A percentile compares a stretch with the other conserved stretches of the same genome.
phyloP scores from a whole-genome alignment of 2,888 invertebrate species.

The Strigamia maritima region DNA sequence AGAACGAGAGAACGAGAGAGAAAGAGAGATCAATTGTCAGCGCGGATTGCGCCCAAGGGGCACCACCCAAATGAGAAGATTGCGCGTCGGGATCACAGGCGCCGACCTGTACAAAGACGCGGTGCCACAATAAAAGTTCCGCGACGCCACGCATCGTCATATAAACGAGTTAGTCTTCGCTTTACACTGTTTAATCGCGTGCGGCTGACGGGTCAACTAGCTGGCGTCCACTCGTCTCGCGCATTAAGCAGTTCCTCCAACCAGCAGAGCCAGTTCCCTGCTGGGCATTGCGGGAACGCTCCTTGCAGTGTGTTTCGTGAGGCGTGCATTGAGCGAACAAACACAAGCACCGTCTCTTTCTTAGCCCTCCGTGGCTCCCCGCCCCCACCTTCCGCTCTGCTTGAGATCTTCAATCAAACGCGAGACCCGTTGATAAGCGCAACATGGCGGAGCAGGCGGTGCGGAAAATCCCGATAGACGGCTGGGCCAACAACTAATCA shows the following conservation, averaged over 20 bases:
- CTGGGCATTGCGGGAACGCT: not conserved
- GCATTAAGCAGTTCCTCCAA: not conserved
- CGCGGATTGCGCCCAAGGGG: not conserved
- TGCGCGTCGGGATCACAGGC: conserved; percentile 13
- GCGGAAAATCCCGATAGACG: not conserved
- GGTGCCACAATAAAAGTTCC: not conserved
- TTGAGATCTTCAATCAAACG: not conserved
- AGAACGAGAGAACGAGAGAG: no score
- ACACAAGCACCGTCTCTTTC: not conserved
- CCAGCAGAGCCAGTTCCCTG: not conserved
- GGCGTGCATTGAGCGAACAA: not conserved
- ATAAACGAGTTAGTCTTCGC: not conserved
- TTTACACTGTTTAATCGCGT: not conserved
- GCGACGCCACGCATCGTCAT: not conserved
- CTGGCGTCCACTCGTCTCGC: not conserved
- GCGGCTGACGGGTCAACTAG: not conserved
- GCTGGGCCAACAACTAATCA: not conserved
- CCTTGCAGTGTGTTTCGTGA: not conserved
- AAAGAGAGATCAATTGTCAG: not conserved
- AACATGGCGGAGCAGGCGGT: not conserved
- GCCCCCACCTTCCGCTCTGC: not conserved
- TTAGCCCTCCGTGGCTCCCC: not conserved
- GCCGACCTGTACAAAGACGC: not conserved
- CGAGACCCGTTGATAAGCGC: not conserved
- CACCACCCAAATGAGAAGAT: conserved; percentile 19